Percentiles rank a stretch among this genome's conserved stretches.
phyloP scores from a whole-genome alignment of 2,797 vertebrate species.

The Sebastes itinus region DNA sequence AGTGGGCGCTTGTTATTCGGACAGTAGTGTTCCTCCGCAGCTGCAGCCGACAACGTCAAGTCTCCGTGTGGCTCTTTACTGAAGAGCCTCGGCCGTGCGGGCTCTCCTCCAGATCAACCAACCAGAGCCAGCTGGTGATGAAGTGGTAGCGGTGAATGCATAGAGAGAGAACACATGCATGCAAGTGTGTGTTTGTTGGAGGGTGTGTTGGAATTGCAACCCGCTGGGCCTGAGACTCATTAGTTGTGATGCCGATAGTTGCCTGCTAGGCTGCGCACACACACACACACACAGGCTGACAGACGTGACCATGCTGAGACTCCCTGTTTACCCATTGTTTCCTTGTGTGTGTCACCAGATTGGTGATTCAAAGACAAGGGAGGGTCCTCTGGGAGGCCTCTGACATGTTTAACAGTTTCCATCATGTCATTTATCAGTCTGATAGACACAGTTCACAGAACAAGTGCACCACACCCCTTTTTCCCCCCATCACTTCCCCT shows the following conservation, averaged over 20 bases:
- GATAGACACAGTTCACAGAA: neutral
- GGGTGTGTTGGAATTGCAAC: constrained; percentile 11
- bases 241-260: neutral
- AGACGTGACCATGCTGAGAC: constrained; percentile 17
- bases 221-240: constrained; percentile 18
- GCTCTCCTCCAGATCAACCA: constrained; percentile 9
- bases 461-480: neutral
- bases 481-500: neutral
- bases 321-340: constrained; percentile 26
- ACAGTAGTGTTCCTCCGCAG: constrained; percentile 27
- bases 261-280: neutral
- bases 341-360: constrained; percentile 33
- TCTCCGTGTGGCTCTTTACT: neutral
- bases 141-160: neutral
- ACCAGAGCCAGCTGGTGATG: constrained; percentile 5
- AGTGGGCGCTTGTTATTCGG: constrained; percentile 23
- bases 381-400: constrained; percentile 5
- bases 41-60: constrained; percentile 3
- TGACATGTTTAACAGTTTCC: neutral
- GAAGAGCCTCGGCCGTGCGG: neutral
- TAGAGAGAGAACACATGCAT: neutral
- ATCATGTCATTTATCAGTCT: constrained; percentile 24
- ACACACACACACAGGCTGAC: neutral
- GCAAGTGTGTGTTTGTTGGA: neutral
- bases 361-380: constrained; percentile 27